Evolutionary conservation across 2,113 vertebrate genomes (phyloP), one percentile per base, ranked within the genome.

Genomic region (Phrynosoma platyrhinos): DNA sequence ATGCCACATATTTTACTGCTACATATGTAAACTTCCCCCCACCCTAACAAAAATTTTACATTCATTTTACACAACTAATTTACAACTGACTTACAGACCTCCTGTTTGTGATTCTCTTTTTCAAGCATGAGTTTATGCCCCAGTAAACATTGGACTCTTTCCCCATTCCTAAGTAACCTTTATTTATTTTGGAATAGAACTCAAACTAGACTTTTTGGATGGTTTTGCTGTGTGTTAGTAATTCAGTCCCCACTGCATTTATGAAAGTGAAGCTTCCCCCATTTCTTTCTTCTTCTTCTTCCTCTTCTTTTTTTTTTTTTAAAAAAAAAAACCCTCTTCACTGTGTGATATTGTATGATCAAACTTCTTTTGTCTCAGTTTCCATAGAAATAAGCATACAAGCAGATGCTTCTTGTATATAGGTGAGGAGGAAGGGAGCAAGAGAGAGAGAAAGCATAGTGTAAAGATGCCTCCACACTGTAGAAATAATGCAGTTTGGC

Each of bases 61-160:
- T 64, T 89, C 82, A 88, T 90, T 93, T 80, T 88, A 88, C 36
- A 52, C 5, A 0, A 4, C 36, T 16, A 42, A 53, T 71, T 53
- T 76, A 27, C 79, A 88, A 79, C 25, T 79, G 32, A 79, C 27
- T 82, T 74, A n/a, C 79, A 87, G 64, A 80, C 32, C 79, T 81
- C 32, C 4, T 81, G 78, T 81, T 87, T 81, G 69, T 86, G 27
- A 83, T 88, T 90, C 87, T 86, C 81, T 32, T 87, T 88, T 91
- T 91, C 90, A 90, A 86, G 78, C 82, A 92, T 91, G 84, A 81
- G 20, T 47, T 87, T 87, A 87, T 87, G 52, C 9, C 68, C 69
- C 36, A 75, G 52, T 74, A 81, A 74, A 81, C 36, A 82, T 21
- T 62, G 25, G 55, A 62, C 32, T 27, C 5, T 71, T 71, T 68